Conservation (phyloP, 2,113 vertebrate genomes). For the Bothrops jararaca region DNA sequence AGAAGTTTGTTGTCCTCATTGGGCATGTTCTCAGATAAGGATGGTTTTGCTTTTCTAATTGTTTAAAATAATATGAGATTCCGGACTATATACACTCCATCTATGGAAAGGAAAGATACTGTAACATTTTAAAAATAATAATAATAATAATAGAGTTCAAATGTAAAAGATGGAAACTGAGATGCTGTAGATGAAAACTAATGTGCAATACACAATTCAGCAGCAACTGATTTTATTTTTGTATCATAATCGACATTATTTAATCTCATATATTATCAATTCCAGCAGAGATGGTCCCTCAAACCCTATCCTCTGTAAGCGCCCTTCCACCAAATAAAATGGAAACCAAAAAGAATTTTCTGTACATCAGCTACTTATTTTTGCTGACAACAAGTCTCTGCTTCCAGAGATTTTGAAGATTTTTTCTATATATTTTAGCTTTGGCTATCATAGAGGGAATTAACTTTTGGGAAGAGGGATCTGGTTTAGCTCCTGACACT, state of each 20-base stretch:
- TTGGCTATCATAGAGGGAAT: not conserved
- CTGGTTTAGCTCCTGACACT: not conserved
- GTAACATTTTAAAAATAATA: not conserved
- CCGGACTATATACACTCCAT: not conserved
- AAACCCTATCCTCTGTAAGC: not conserved
- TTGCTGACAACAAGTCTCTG: not conserved
- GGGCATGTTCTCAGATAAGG: not conserved
- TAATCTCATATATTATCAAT: not conserved
- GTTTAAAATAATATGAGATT: not conserved
- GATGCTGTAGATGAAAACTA: not conserved
- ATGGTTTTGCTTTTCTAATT: not conserved
- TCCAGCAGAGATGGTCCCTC: not conserved
- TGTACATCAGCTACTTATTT: not conserved
- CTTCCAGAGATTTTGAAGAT: not conserved
- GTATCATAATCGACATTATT: not conserved
- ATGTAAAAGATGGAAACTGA: not conserved
- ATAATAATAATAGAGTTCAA: not conserved
- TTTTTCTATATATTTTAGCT: not conserved
- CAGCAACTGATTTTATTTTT: not conserved
- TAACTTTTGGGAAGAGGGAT: not conserved
- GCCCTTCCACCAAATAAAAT: not conserved
- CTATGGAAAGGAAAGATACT: not conserved
- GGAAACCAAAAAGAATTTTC: not conserved
- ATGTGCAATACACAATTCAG: not conserved
- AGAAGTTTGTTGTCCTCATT: not conserved